These are phyloP conservation scores for Prosapia bicincta DNA, from an alignment of 2,888 invertebrate genomes.

Conservation along the genomic window DNA sequence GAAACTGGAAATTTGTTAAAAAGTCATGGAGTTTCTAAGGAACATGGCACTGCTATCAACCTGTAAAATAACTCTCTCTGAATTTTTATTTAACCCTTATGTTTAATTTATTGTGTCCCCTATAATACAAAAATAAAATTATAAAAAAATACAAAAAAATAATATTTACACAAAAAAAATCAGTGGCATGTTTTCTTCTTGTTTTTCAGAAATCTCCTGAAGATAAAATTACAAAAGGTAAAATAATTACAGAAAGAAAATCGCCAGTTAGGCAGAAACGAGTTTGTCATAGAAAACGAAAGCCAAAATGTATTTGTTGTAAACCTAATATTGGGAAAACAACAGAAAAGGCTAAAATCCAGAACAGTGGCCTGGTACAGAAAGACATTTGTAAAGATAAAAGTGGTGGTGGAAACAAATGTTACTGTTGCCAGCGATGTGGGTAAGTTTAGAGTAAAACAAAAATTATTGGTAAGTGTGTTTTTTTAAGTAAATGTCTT, in stretches of 20 bases:
- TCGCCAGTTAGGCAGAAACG: not conserved
- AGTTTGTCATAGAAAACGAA: not conserved
- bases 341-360: not conserved
- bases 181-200: too few relatives aligned
- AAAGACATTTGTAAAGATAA: not conserved
- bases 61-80: too few relatives aligned
- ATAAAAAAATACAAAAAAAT: too few relatives aligned
- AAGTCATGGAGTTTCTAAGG: too few relatives aligned
- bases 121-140: too few relatives aligned
- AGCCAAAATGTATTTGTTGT: not conserved
- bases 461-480: too few relatives aligned
- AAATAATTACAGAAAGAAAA: not conserved
- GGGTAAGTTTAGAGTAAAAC: not conserved
- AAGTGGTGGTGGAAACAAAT: not conserved
- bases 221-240: not conserved
- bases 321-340: not conserved
- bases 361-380: not conserved
- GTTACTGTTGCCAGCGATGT: not conserved
- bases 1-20: too few relatives aligned
- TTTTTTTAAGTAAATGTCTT: too few relatives aligned
- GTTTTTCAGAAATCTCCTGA: not conserved
- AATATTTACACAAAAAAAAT: too few relatives aligned
- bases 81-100: too few relatives aligned
- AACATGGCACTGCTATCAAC: too few relatives aligned
- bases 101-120: too few relatives aligned